Evolutionary conservation across 1,140 invertebrate genomes (phyloP), one percentile per base, ranked within the genome.

Genomic region (Drosophila sturtevanti): DNA sequence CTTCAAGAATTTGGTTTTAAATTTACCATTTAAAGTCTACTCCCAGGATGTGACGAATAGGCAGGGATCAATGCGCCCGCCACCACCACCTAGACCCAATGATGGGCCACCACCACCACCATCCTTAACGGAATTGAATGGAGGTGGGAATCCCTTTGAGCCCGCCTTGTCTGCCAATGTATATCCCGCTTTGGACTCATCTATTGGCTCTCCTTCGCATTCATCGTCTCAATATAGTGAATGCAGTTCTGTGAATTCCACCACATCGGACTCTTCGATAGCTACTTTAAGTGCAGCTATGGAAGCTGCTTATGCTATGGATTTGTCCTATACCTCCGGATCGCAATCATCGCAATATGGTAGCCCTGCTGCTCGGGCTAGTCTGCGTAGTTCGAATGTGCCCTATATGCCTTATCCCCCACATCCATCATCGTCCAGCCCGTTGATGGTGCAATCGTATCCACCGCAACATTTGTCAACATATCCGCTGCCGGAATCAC

Each of bases 191-290:
- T 55, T 91, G n/a, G 89, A 90, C 63, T 79, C 89, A 21, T 91
- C 86, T 24, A 91, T 91, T 59, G 89, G 90, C 18, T 91, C 90
- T 63, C 90, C 89, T n/a, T 87, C 90, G 58, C 90, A 90, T 41
- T 91, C 41, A 18, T 48, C 90, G 1, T 90, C 86, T 34, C 76
- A 90, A 61, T 87, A 81, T 24, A 90, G 87, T 22, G 90, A 91
- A 72, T 90, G 82, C 68, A 91, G 90, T 64, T 90, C 86, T 22
- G 41, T 91, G 44, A 84, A 90, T 70, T 91, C 90, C 21, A 91
- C 77, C 37, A 89, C 90, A 14, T 91, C 90, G 10, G 90, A 91
- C 34, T 91, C 90, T 4, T 87, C 82, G 18, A 68, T 77, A n/a
- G 65, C 81, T 14, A 91, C 90, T 7, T 58, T 91, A 14, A 91